Evolutionary conservation across 2,113 vertebrate genomes (phyloP).

Genomic region (Alaudala cheleensis): DNA sequence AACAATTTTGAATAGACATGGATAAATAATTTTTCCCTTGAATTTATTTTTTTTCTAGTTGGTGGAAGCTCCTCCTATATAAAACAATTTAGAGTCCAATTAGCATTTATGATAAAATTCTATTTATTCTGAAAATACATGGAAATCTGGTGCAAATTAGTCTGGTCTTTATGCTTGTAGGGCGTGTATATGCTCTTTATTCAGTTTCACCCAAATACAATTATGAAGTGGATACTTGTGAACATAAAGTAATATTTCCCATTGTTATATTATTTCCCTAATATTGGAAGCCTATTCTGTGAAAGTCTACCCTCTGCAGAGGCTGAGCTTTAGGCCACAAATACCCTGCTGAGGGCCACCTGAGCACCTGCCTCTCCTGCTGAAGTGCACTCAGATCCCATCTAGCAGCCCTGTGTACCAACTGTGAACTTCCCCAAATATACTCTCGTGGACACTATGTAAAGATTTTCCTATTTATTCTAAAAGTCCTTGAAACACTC

Average conservation of each 20-base stretch:
- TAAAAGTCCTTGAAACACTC: neutral
- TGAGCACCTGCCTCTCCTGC: neutral
- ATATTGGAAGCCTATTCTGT: neutral
- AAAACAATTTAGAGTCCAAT: neutral
- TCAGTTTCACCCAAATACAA: accelerated
- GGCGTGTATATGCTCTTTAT: neutral
- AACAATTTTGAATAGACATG: neutral
- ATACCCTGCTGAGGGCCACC: neutral
- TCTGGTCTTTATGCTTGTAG: neutral
- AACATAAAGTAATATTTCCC: neutral
- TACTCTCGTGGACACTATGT: too few relatives aligned
- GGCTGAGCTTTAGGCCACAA: neutral
- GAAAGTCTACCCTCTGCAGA: neutral
- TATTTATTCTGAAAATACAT: neutral
- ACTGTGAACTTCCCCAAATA: neutral
- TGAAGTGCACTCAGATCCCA: neutral
- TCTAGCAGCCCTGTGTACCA: neutral
- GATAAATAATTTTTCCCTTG: neutral
- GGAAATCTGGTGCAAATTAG: neutral
- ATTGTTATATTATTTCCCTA: neutral
- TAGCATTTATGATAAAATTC: neutral
- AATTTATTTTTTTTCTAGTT: neutral
- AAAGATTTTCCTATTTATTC: neutral
- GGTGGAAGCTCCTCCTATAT: neutral
- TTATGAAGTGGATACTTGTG: neutral